phyloP scores from a whole-genome alignment of 2,113 vertebrate species.

The Chrysochloris asiatica region DNA sequence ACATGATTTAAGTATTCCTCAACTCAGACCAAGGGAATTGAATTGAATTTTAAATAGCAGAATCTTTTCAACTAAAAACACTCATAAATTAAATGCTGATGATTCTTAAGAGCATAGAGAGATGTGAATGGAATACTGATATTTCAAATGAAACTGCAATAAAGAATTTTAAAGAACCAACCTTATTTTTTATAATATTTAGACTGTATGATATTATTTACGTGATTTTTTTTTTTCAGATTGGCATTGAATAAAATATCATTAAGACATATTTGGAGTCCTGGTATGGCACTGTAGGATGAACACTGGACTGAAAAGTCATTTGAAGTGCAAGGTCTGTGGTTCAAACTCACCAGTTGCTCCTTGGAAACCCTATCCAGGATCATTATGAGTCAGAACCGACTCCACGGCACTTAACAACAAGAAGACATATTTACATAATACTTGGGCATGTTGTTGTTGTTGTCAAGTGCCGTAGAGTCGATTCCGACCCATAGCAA shows the following conservation, averaged over 20 bases:
- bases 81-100: constrained; percentile 74
- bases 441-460: no score
- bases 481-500: no score
- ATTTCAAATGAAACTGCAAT: constrained; percentile 50
- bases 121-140: constrained; percentile 61
- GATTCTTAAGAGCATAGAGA: constrained; percentile 63
- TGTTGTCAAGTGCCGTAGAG: no score
- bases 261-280: neutral
- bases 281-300: no score
- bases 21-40: constrained; percentile 31
- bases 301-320: no score
- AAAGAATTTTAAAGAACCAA: constrained; percentile 58
- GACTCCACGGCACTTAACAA: no score
- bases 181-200: constrained; percentile 12
- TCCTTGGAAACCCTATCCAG: no score
- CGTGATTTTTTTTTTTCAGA: constrained; percentile 12
- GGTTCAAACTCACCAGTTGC: no score
- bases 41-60: constrained; percentile 70
- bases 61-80: constrained; percentile 69
- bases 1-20: constrained; percentile 58
- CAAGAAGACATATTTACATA: no score
- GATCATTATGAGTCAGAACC: no score
- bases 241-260: constrained; percentile 30
- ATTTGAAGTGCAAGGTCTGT: no score
- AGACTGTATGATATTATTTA: constrained; percentile 34